phyloP scores from a whole-genome alignment of 2,113 vertebrate genomes.

The Phasianus colchicus region DNA sequence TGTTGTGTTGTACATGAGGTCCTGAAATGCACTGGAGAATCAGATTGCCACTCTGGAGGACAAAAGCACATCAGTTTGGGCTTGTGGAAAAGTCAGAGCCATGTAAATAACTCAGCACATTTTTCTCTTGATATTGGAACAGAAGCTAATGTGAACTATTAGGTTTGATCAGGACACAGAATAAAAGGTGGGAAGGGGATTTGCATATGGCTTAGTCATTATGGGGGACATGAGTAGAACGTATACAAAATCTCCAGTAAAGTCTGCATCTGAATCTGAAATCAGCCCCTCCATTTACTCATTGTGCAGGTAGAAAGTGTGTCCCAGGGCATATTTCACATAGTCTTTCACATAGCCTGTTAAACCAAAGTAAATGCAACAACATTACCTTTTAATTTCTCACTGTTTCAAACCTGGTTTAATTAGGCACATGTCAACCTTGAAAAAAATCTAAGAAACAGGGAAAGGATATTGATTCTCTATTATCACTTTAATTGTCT shows the following conservation, averaged over 20 bases:
- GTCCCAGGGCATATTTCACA: slow-evolving; percentile 32
- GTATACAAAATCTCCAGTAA: not conserved
- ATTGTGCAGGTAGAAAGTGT: not conserved
- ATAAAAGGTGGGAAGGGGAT: not conserved
- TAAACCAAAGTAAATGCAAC: slow-evolving; percentile 59
- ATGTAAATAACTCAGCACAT: not conserved
- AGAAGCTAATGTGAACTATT: not conserved
- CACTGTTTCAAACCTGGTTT: slow-evolving; percentile 52
- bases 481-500: slow-evolving; percentile 75
- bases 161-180: not conserved
- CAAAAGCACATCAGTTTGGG: rapidly evolving
- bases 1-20: not conserved
- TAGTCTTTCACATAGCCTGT: slow-evolving; percentile 34
- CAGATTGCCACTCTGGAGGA: not conserved
- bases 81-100: not conserved
- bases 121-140: not conserved
- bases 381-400: slow-evolving; percentile 54
- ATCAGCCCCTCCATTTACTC: slow-evolving; percentile 1
- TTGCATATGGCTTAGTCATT: not conserved
- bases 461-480: slow-evolving; percentile 72
- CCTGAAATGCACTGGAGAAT: not conserved
- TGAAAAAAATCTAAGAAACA: slow-evolving; percentile 71
- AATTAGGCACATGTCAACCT: slow-evolving; percentile 65
- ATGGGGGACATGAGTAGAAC: not conserved
- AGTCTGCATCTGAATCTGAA: not conserved